Conservation (phyloP, 1,140 invertebrate genomes). For the Brachionus calyciflorus region DNA sequence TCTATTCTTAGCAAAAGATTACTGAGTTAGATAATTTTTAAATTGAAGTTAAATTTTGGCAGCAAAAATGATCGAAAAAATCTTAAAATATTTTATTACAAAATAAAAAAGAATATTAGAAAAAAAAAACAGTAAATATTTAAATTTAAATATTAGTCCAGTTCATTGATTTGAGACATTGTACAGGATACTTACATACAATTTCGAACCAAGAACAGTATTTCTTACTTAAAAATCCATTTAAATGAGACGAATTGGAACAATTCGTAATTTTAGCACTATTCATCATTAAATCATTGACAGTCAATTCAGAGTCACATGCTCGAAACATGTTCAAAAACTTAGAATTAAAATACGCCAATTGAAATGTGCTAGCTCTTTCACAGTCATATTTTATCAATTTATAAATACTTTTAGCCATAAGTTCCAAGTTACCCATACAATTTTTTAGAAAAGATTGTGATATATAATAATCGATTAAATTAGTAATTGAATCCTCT, state of each 20-base stretch:
- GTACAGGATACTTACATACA: constrained; percentile 33
- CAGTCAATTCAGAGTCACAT: constrained; percentile 9
- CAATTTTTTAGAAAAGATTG: constrained; percentile 39
- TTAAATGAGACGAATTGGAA: constrained; percentile 1
- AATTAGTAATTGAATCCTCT: constrained; percentile 24
- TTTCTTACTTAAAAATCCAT: constrained; percentile 11
- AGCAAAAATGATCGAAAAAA: no score
- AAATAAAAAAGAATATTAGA: no score
- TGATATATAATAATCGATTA: constrained; percentile 38
- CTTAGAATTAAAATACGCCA: constrained; percentile 44
- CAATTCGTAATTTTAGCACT: constrained; percentile 24
- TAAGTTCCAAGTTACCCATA: constrained; percentile 17
- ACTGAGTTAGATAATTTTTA: no score
- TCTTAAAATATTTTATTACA: no score
- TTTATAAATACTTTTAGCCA: constrained; percentile 38
- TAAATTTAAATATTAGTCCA: not conserved
- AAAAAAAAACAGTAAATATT: not conserved
- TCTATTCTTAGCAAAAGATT: no score
- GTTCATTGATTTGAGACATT: constrained; percentile 37
- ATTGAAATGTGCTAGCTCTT: constrained; percentile 20
- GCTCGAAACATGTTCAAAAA: constrained; percentile 42
- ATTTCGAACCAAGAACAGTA: constrained; percentile 44
- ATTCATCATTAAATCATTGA: constrained; percentile 5
- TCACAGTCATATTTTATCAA: constrained; percentile 33
- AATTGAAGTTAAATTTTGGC: no score